Conservation (phyloP, 2,888 invertebrate species). For the Andrena flavipes region DNA sequence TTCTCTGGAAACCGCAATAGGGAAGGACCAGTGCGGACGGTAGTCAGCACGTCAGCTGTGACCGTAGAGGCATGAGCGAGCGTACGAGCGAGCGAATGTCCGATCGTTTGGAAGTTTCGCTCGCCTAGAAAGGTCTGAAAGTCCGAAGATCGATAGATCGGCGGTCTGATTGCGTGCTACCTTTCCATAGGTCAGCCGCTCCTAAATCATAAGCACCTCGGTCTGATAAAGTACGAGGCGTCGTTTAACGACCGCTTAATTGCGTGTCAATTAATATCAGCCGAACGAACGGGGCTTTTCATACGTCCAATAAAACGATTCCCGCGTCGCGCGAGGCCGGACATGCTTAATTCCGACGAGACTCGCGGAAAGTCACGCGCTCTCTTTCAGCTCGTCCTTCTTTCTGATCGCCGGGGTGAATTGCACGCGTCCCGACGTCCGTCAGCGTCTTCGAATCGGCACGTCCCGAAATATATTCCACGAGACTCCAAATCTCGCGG, state of each 20-base stretch:
- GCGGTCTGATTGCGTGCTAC: conserved; percentile 6
- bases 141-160: conserved; percentile 45
- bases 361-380: neutral
- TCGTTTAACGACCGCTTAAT: conserved; percentile 72
- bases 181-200: conserved; percentile 60
- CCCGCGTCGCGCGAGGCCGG: neutral
- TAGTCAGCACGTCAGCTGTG: conserved; percentile 26
- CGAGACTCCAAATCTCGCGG: neutral
- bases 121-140: conserved; percentile 49
- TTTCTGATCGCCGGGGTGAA: neutral
- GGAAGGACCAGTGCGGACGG: conserved; percentile 8
- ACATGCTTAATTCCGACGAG: neutral
- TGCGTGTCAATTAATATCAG: conserved; percentile 68
- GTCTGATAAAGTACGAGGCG: conserved; percentile 50
- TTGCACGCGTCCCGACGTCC: neutral
- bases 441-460: neutral
- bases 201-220: conserved; percentile 64
- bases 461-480: neutral
- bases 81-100: conserved; percentile 2
- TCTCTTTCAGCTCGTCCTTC: neutral
- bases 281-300: neutral
- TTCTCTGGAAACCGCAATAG: conserved; percentile 48
- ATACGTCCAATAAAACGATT: neutral
- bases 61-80: conserved; percentile 22
- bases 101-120: conserved; percentile 34